These are phyloP conservation scores for Kryptolebias ocellatus DNA, from an alignment of 2,797 vertebrate genomes.

Conservation along the genomic window DNA sequence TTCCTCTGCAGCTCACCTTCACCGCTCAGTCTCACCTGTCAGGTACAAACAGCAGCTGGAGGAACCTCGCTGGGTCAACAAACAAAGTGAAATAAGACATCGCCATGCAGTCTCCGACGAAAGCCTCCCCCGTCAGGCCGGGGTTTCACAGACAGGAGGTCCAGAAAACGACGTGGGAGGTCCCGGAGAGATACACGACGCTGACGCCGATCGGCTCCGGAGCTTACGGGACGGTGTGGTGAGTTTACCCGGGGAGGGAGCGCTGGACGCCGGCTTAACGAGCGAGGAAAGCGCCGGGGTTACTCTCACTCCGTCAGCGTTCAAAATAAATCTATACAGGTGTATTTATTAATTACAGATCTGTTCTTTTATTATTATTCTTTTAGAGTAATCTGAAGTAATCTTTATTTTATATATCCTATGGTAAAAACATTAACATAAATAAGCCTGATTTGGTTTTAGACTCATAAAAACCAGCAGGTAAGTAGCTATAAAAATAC, in stretches of 20 bases:
- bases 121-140: constrained; percentile 65
- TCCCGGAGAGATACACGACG: constrained; percentile 76
- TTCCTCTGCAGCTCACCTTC: constrained; percentile 12
- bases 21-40: constrained; percentile 57
- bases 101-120: constrained; percentile 53
- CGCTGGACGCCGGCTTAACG: accelerated
- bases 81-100: background rate
- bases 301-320: too few species aligned
- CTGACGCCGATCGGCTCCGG: constrained; percentile 82
- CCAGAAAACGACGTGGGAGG: constrained; percentile 86
- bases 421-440: too few species aligned
- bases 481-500: too few species aligned
- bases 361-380: too few species aligned
- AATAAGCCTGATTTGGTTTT: too few species aligned
- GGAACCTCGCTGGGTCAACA: too few species aligned
- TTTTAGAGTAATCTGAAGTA: too few species aligned
- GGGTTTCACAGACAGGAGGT: constrained; percentile 81
- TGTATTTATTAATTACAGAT: too few species aligned
- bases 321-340: too few species aligned
- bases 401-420: too few species aligned
- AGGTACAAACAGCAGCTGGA: background rate
- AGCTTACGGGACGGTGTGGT: constrained; percentile 88
- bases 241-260: constrained; percentile 46
- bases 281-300: background rate
- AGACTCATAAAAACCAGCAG: too few species aligned